Conservation (phyloP, 2,888 invertebrate species). For the Drosophila anomalata region DNA sequence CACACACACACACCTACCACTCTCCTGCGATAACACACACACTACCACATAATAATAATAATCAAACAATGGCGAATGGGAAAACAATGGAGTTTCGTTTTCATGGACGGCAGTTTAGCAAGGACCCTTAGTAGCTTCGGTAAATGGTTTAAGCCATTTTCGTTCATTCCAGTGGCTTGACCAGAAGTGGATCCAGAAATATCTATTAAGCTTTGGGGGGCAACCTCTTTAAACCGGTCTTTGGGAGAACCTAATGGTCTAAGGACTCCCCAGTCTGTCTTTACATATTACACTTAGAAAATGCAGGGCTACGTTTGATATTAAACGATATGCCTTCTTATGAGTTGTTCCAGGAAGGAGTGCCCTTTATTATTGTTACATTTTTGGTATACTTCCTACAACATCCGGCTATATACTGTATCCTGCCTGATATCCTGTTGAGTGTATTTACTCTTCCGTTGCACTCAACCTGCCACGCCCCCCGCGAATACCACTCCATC, state of each 20-base stretch:
- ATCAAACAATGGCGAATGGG: conserved; percentile 48
- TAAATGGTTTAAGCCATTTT: conserved; percentile 31
- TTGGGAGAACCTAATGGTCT: conserved; percentile 28
- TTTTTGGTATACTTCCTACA: background rate
- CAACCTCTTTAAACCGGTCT: conserved; percentile 56
- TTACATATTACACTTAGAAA: conserved; percentile 2
- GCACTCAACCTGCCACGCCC: conserved; percentile 12
- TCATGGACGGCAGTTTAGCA: conserved; percentile 38
- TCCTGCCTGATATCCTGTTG: background rate
- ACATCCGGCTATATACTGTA: background rate
- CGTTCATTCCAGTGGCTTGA: conserved; percentile 8
- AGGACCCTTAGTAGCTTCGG: conserved; percentile 35
- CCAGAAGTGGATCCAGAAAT: background rate
- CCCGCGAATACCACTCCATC: background rate
- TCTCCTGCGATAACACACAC: background rate
- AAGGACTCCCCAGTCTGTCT: conserved; percentile 10
- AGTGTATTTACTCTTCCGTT: conserved; percentile 28
- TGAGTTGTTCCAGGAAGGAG: no score
- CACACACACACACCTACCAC: conserved; percentile 14
- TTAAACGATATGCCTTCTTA: no score
- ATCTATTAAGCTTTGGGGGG: conserved; percentile 47
- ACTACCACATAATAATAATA: conserved; percentile 37
- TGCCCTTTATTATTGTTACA: background rate
- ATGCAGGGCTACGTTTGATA: background rate
- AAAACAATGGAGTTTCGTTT: conserved; percentile 48